Percentiles rank a stretch among this genome's conserved stretches.
Conservation (phyloP, 2,797 vertebrate genomes). For the Phalloptychus januarius region DNA sequence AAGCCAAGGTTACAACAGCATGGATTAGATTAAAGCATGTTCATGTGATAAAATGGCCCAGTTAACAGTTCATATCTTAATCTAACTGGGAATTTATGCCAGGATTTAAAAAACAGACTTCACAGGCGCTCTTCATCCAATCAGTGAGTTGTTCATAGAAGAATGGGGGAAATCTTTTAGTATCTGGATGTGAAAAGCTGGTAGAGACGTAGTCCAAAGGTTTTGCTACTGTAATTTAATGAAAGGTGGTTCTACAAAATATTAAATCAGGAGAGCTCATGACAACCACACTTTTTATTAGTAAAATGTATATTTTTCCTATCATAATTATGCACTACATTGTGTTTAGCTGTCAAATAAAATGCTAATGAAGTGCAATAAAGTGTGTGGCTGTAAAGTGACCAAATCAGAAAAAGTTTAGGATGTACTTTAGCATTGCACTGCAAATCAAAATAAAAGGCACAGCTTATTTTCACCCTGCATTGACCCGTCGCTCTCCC, state of each 20-base stretch:
- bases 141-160: background rate
- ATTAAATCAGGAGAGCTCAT: background rate
- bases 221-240: background rate
- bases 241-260: background rate
- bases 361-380: background rate
- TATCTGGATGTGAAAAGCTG: background rate
- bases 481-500: constrained; percentile 17
- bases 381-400: background rate
- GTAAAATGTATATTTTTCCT: too few relatives aligned
- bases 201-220: background rate
- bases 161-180: background rate
- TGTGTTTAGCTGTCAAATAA: background rate
- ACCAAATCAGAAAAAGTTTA: background rate
- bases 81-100: background rate
- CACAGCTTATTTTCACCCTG: constrained; percentile 35
- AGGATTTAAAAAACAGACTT: background rate
- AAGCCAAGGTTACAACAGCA: background rate
- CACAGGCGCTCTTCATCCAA: background rate
- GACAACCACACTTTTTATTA: background rate
- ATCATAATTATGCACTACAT: background rate
- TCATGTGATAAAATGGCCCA: background rate
- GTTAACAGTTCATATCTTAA: background rate
- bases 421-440: background rate
- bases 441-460: background rate
- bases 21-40: background rate